Percentiles rank a stretch among this genome's conserved stretches.
Evolutionary conservation across 1,140 invertebrate species (phyloP).

Genomic region (Brachionus paranguensis): DNA sequence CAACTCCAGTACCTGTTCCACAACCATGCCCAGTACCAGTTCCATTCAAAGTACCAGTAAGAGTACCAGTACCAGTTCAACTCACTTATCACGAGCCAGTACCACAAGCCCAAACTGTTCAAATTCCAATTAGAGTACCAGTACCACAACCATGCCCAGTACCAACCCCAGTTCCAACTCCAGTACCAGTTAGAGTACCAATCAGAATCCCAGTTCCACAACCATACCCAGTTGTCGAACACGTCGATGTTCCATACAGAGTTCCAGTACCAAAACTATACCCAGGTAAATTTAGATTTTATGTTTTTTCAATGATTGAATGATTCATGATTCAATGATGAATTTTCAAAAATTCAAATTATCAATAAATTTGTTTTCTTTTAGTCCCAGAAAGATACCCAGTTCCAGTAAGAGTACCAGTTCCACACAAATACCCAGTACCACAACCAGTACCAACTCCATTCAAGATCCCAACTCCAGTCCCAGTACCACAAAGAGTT

Average conservation of each 20-base stretch:
- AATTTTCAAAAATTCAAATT: too few species aligned
- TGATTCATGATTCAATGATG: too few species aligned
- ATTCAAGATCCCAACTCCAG: background rate
- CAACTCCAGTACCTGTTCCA: background rate
- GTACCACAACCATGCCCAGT: background rate
- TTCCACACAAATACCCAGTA: background rate
- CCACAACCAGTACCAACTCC: background rate
- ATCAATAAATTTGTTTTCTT: background rate
- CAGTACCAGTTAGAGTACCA: background rate
- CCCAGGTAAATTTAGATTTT: background rate
- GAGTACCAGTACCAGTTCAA: background rate
- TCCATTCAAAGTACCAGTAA: background rate
- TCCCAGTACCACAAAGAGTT: background rate
- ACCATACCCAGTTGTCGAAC: background rate
- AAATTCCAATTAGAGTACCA: background rate
- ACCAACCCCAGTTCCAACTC: background rate
- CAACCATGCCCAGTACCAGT: background rate
- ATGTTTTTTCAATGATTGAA: background rate
- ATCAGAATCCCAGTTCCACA: background rate
- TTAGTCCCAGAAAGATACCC: background rate
- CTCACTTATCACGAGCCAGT: background rate
- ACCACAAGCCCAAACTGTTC: background rate
- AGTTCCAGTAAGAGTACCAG: background rate
- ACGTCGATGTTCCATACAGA: background rate
- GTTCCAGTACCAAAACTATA: background rate